Percentiles rank a stretch among this genome's conserved stretches.
phyloP scores from a whole-genome alignment of 2,113 vertebrate species.

The Phrynocephalus versicolor region DNA sequence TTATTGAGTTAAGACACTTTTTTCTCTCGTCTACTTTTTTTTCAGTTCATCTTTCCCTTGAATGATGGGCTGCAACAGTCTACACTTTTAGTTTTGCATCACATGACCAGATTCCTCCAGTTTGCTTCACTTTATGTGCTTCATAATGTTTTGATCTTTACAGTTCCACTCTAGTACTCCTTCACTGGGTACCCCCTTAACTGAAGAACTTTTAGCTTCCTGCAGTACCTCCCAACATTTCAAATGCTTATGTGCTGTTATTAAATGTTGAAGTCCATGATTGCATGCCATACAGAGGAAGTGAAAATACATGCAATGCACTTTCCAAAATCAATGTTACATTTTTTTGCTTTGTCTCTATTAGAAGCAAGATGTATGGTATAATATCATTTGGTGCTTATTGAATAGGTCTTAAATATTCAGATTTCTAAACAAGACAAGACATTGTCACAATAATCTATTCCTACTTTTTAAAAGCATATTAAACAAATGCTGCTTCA shows the following conservation, averaged over 20 bases:
- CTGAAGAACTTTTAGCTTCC: too few species aligned
- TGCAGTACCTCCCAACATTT: background rate
- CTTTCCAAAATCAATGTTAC: too few species aligned
- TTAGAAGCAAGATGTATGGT: background rate
- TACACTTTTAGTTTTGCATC: too few species aligned
- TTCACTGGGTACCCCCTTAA: too few species aligned
- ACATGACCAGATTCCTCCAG: too few species aligned
- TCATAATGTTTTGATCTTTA: too few species aligned
- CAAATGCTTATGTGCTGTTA: background rate
- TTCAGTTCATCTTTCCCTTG: too few species aligned
- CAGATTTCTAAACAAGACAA: background rate
- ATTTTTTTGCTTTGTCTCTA: background rate
- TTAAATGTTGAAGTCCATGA: background rate
- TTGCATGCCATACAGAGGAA: background rate
- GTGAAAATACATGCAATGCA: background rate
- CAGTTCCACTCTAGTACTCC: too few species aligned
- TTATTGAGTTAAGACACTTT: too few species aligned
- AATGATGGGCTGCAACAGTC: too few species aligned
- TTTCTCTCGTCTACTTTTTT: too few species aligned
- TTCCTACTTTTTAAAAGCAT: background rate
- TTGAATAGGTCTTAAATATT: slow-evolving; percentile 3
- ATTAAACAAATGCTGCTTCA: background rate
- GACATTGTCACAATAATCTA: background rate
- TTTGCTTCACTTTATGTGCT: too few species aligned
- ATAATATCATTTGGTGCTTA: background rate